Percentiles rank a stretch among this genome's conserved stretches.
Evolutionary conservation across 2,113 vertebrate genomes (phyloP).

Genomic region (Apistogramma diplotaenia): DNA sequence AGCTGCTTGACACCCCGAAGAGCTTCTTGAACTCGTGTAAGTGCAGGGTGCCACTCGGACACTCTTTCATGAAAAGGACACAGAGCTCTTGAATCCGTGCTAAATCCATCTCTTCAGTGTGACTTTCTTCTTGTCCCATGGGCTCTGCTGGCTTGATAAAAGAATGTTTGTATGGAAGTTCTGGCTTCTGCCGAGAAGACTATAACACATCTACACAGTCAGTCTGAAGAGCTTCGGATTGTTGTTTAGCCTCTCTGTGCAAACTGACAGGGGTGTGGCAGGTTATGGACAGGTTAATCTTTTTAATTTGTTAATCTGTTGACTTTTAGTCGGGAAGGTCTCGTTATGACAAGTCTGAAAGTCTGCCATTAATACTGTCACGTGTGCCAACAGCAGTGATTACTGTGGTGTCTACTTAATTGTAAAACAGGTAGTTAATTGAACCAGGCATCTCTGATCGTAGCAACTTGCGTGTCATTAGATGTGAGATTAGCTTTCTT

Average conservation of each 20-base stretch:
- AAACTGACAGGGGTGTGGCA: background rate
- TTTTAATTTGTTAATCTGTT: slow-evolving; percentile 21
- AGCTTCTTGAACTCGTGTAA: slow-evolving; percentile 85
- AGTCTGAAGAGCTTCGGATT: background rate
- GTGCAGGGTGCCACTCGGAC: slow-evolving; percentile 84
- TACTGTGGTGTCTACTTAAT: background rate
- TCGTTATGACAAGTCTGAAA: background rate
- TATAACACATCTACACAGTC: background rate
- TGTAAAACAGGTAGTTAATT: background rate
- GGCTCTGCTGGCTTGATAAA: rapidly evolving
- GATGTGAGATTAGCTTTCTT: too few relatives aligned
- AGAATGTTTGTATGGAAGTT: background rate
- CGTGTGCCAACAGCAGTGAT: background rate
- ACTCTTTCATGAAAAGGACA: slow-evolving; percentile 82
- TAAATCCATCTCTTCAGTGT: slow-evolving; percentile 72
- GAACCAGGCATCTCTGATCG: background rate
- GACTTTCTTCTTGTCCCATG: slow-evolving; percentile 69
- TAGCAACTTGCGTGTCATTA: background rate
- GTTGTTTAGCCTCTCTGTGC: background rate
- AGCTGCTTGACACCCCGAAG: slow-evolving; percentile 78
- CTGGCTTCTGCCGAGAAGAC: background rate
- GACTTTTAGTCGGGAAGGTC: background rate
- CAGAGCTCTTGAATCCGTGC: slow-evolving; percentile 83
- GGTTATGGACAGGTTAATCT: background rate
- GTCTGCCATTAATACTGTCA: background rate